Percentiles rank a stretch among this genome's conserved stretches.
phyloP scores from a whole-genome alignment of 2,797 vertebrate species.

The Rachycentron canadum region DNA sequence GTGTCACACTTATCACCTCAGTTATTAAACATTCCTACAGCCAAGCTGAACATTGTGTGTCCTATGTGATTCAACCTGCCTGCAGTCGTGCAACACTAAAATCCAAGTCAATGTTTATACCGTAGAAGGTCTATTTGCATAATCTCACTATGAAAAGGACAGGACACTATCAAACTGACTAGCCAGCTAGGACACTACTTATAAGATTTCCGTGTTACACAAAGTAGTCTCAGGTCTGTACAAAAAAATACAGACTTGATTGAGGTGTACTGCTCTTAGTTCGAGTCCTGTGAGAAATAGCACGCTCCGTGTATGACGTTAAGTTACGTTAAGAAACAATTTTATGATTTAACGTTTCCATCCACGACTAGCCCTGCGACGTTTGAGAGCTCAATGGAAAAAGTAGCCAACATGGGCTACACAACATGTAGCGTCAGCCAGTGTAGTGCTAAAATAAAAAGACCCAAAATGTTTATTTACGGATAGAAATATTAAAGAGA shows the following conservation, averaged over 20 bases:
- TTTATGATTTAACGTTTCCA: constrained; percentile 66
- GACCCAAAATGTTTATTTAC: background rate
- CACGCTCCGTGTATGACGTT: background rate
- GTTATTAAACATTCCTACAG: constrained; percentile 5
- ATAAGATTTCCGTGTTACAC: constrained; percentile 7
- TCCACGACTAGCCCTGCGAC: constrained; percentile 48
- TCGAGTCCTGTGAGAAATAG: background rate
- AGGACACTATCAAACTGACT: background rate
- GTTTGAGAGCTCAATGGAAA: constrained; percentile 77
- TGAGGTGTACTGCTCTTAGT: background rate
- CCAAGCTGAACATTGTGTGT: background rate
- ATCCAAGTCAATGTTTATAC: background rate
- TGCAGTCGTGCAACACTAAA: constrained; percentile 13
- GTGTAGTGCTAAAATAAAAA: constrained; percentile 25
- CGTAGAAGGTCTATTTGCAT: background rate
- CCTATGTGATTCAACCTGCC: background rate
- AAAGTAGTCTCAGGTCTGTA: background rate
- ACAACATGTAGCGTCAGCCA: constrained; percentile 58
- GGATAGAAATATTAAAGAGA: background rate
- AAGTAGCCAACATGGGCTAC: constrained; percentile 67
- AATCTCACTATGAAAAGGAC: background rate
- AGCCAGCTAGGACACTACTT: background rate
- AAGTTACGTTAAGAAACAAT: background rate
- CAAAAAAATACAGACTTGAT: background rate
- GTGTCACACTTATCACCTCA: constrained; percentile 13